These are phyloP conservation scores for Monodelphis domestica DNA, from an alignment of 2,797 vertebrate genomes.

Conservation along the genomic window DNA sequence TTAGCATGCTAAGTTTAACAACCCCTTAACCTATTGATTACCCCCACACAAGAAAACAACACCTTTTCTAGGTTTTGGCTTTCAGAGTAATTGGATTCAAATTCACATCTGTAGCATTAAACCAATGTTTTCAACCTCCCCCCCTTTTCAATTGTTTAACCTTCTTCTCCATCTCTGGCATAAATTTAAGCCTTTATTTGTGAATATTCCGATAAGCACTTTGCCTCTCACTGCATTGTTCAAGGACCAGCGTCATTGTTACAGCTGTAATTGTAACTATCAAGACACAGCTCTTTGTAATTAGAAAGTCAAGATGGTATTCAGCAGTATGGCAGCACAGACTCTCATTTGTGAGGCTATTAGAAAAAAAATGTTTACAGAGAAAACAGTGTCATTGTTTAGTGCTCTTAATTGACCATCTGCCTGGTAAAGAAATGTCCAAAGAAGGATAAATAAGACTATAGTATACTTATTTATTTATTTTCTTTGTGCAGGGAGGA, in stretches of 20 bases:
- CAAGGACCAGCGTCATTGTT: constrained; percentile 87
- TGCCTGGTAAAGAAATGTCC: constrained; percentile 89
- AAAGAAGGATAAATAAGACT: constrained; percentile 89
- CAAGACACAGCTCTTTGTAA: constrained; percentile 90
- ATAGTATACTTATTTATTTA: constrained; percentile 87
- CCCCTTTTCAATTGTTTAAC: constrained; percentile 86
- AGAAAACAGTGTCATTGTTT: constrained; percentile 91
- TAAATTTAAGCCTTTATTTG: constrained; percentile 87
- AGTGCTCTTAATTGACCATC: constrained; percentile 92
- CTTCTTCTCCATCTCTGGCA: constrained; percentile 84
- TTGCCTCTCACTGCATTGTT: constrained; percentile 88
- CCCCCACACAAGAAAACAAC: constrained; percentile 85
- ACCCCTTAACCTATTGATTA: constrained; percentile 86
- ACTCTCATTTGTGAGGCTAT: constrained; percentile 91
- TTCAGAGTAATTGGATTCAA: constrained; percentile 86
- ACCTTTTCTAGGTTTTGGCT: constrained; percentile 78
- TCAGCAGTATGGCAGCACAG: constrained; percentile 88
- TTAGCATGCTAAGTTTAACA: constrained; percentile 84
- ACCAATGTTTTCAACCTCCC: constrained; percentile 86
- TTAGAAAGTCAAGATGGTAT: constrained; percentile 91
- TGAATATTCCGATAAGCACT: constrained; percentile 89
- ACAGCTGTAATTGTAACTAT: constrained; percentile 91
- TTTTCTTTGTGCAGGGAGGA: constrained; percentile 85
- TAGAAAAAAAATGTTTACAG: constrained; percentile 90
- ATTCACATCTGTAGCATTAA: constrained; percentile 88